Evolutionary conservation across 2,797 vertebrate species (phyloP).

Genomic region (Gymnothorax javanicus): DNA sequence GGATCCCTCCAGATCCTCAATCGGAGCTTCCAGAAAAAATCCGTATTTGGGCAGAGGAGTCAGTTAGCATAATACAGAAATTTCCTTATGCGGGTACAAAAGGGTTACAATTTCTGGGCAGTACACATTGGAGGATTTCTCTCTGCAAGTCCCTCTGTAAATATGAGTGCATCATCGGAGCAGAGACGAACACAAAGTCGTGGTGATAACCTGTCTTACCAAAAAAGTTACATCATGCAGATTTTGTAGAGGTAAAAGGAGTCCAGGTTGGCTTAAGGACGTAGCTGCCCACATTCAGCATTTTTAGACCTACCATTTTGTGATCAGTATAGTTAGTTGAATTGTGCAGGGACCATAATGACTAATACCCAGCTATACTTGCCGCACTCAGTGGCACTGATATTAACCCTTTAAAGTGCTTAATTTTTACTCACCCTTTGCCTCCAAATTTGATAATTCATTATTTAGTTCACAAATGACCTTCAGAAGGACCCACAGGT

Average conservation of each 20-base stretch:
- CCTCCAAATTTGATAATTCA: too few relatives aligned
- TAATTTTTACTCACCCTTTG: too few relatives aligned
- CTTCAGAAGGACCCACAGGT: too few relatives aligned
- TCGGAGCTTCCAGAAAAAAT: too few relatives aligned
- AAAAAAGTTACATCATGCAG: slow-evolving; percentile 25
- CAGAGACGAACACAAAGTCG: not conserved
- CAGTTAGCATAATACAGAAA: too few relatives aligned
- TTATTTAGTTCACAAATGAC: too few relatives aligned
- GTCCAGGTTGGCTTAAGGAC: slow-evolving; percentile 57
- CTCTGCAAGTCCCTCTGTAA: slow-evolving; percentile 47
- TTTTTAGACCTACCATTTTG: not conserved
- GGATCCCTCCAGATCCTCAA: too few relatives aligned
- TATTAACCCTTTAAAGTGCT: too few relatives aligned
- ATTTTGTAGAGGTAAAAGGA: slow-evolving; percentile 31
- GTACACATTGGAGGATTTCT: slow-evolving; percentile 53
- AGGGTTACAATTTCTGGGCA: slow-evolving; percentile 25
- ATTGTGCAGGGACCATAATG: not conserved
- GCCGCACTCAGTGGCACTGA: slow-evolving; percentile 67
- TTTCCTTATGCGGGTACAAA: too few relatives aligned
- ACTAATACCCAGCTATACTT: not conserved
- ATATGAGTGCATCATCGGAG: not conserved
- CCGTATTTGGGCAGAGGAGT: too few relatives aligned
- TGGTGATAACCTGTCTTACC: not conserved
- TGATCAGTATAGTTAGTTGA: not conserved
- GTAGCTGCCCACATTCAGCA: slow-evolving; percentile 59